phyloP scores from a whole-genome alignment of 2,888 invertebrate genomes.

The Rhamphomyia laevipes region DNA sequence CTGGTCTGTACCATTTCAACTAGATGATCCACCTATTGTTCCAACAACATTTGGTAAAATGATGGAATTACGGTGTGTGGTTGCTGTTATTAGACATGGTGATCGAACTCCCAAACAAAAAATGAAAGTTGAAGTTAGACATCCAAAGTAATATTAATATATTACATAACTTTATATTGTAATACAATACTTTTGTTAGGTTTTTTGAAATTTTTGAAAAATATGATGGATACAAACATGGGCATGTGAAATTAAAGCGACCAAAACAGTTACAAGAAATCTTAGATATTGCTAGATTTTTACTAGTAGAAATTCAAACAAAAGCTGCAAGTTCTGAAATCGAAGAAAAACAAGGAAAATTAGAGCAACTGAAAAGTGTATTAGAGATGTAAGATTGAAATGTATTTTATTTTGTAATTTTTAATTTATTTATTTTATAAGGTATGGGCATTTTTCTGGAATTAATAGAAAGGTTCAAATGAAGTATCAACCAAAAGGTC shows the following conservation, averaged over 20 bases:
- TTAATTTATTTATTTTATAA: conserved; percentile 28
- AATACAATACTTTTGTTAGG: conserved; percentile 38
- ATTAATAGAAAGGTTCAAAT: conserved; percentile 99
- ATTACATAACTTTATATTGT: not conserved
- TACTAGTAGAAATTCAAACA: conserved; percentile 81
- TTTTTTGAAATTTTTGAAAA: conserved; percentile 98
- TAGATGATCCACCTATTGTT: conserved; percentile 97
- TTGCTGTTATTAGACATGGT: conserved; percentile 94
- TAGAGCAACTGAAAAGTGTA: conserved; percentile 95
- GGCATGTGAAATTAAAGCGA: conserved; percentile 93
- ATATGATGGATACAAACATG: conserved; percentile 89
- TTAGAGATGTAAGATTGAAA: conserved; percentile 83
- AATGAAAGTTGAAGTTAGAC: conserved; percentile 98
- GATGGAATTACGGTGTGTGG: conserved; percentile 86
- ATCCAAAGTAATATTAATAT: conserved; percentile 58
- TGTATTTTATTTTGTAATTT: not conserved
- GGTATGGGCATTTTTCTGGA: conserved; percentile 99
- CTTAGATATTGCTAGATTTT: conserved; percentile 84
- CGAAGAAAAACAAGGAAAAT: conserved; percentile 92
- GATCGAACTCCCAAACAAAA: conserved; percentile 99
- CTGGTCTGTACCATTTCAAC: conserved; percentile 92
- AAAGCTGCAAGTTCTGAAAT: conserved; percentile 82
- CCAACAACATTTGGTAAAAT: conserved; percentile 98
- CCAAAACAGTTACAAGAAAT: conserved; percentile 97
- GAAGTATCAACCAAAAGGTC: conserved; percentile 95